Base-by-base conservation (phyloP, 2,888 invertebrate genomes). In the Cryptocephalus moraei region DNA sequence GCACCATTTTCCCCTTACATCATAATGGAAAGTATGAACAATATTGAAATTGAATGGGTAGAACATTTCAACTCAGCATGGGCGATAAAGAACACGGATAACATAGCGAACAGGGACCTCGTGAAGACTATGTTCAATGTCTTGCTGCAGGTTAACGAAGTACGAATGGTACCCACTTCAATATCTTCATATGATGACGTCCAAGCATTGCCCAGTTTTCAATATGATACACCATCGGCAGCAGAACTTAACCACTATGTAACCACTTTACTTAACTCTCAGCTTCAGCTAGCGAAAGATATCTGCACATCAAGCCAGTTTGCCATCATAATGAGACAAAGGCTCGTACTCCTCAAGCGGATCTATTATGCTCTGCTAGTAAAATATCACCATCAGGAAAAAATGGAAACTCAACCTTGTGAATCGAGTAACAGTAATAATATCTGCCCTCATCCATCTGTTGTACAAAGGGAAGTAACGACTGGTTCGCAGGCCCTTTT, bases 1-100 rank as follows among this genome's bases (percentile, higher is more conserved):
- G 22, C n/a, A 22, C 22, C 22, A 2, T 22, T 22, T 22, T 22
- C 22, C 22, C 22, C 36, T 36, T 36, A 43, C 14, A 43, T 44
- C 48, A 51, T 45, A 48, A 63, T 63, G 63, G 63, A 61, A 42
- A 59, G 48, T 52, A 32, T 49, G n/a, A 44, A 50, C 44, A 49
- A 61, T 47, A 54, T 65, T 33, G 66, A 67, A 60, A 48, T 62
- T 32, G 76, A 76, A 60, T 79, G 78, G 75, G 67, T 73, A 39
- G 79, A 79, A 49, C 77, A 77, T 57, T 71, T 76, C 41, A 79
- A 79, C 62, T 67, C 73, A 42, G 67, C 73, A 13, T 81, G 81
- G 81, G 71, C 76, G n/a, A 62, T 68, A 45, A 78, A 78, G 62
- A 75, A 75, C 54, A 73, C 75, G 56, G 77, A 77, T 62, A 69